Percentiles rank a stretch among this genome's conserved stretches.
phyloP scores from a whole-genome alignment of 2,888 invertebrate species.

The Erebia epiphron region DNA sequence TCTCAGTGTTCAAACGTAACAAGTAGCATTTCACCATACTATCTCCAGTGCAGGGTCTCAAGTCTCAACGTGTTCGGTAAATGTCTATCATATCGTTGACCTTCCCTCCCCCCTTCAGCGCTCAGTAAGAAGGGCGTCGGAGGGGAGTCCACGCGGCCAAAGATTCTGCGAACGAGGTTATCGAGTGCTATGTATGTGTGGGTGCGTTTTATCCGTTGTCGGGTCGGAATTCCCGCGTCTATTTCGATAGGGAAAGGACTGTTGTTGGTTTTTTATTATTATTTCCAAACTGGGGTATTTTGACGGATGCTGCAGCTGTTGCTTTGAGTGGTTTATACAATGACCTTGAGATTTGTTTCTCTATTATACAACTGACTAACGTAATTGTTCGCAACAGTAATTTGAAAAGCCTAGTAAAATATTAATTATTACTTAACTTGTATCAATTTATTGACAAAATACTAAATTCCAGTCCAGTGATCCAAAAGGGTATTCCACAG shows the following conservation, averaged over 20 bases:
- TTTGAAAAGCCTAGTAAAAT: too few relatives aligned
- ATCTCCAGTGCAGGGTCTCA: slow-evolving; percentile 41
- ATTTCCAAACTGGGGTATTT: slow-evolving; percentile 41
- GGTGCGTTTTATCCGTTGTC: slow-evolving; percentile 45
- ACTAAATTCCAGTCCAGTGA: too few relatives aligned
- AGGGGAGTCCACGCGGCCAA: slow-evolving; percentile 46
- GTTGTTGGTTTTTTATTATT: slow-evolving; percentile 36
- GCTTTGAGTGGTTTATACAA: not conserved
- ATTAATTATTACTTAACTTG: too few relatives aligned
- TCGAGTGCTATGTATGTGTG: slow-evolving; percentile 41
- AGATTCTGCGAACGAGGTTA: slow-evolving; percentile 35
- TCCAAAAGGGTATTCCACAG: too few relatives aligned
- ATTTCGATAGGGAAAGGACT: slow-evolving; percentile 49
- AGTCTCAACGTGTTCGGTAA: slow-evolving; percentile 58
- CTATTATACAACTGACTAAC: too few relatives aligned
- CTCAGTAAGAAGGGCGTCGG: slow-evolving; percentile 35
- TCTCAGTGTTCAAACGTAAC: slow-evolving; percentile 33
- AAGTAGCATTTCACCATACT: slow-evolving; percentile 41
- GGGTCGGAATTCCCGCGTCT: slow-evolving; percentile 53
- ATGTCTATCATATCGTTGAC: slow-evolving; percentile 41
- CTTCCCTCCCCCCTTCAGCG: slow-evolving; percentile 48
- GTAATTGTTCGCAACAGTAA: too few relatives aligned
- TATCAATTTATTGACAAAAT: too few relatives aligned
- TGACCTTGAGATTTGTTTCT: slow-evolving; percentile 1
- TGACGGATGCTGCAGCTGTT: slow-evolving; percentile 37